Conservation (phyloP, 2,797 vertebrate species). For the Mormyrops attenuatus region DNA sequence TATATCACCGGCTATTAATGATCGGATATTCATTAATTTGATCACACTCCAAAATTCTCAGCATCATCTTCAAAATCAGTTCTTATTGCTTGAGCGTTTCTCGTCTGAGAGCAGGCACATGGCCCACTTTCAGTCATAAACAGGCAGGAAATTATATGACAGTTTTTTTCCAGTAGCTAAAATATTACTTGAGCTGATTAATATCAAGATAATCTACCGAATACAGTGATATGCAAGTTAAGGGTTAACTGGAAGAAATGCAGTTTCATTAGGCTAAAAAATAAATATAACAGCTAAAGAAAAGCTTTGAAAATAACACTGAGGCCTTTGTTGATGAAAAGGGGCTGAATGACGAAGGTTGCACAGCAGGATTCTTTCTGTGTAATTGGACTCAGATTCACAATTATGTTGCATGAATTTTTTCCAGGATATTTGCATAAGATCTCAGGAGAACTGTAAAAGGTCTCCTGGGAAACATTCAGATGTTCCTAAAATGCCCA, state of each 20-base stretch:
- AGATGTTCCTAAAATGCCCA: background rate
- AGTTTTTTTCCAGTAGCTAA: background rate
- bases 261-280: background rate
- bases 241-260: background rate
- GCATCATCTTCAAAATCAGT: background rate
- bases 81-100: background rate
- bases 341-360: background rate
- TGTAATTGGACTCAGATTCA: conserved; percentile 24
- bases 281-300: background rate
- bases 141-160: background rate
- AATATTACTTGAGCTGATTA: background rate
- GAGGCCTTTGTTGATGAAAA: conserved; percentile 21
- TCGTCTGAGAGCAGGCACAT: background rate
- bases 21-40: background rate
- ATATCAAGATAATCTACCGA: background rate
- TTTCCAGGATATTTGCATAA: conserved; percentile 4
- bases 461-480: background rate
- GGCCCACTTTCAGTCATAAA: background rate
- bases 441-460: conserved; percentile 15
- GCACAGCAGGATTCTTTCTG: conserved; percentile 25
- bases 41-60: background rate
- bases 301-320: background rate
- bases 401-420: conserved; percentile 1
- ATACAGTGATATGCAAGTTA: background rate
- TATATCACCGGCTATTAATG: background rate